A percentile compares a stretch with the other conserved stretches of the same genome.
Evolutionary conservation across 2,797 vertebrate species (phyloP).

Genomic region (Ficedula albicollis): DNA sequence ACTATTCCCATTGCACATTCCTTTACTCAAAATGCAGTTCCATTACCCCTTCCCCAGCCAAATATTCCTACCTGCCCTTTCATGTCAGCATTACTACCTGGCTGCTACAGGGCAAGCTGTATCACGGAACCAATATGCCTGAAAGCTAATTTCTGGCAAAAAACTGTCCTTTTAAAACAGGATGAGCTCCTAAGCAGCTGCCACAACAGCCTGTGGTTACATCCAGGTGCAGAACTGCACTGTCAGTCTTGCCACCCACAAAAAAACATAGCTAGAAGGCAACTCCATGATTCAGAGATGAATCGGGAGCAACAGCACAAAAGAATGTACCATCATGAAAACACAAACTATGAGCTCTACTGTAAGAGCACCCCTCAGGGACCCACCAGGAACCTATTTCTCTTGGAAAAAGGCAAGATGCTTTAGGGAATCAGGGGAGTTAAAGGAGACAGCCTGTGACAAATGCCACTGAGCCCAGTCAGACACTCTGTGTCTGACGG

Average conservation of each 20-base stretch:
- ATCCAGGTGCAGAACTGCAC: constrained; percentile 28
- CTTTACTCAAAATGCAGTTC: not conserved
- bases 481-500: not conserved
- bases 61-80: not conserved
- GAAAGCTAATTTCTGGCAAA: not conserved
- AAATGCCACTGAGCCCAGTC: not conserved
- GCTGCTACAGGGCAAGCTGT: not conserved
- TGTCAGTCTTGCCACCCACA: not conserved
- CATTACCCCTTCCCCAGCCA: not conserved
- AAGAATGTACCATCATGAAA: not conserved
- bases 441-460: not conserved
- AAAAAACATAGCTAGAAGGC: constrained; percentile 21
- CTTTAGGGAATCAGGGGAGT: not conserved
- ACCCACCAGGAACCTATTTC: not conserved
- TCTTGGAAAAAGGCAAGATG: not conserved
- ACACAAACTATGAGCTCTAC: not conserved
- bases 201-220: constrained; percentile 14
- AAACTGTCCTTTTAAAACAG: not conserved
- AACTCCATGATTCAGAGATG: not conserved
- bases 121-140: not conserved
- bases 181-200: constrained; percentile 9
- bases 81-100: not conserved
- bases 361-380: not conserved
- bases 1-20: not conserved
- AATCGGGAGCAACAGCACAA: not conserved